Evolutionary conservation across 2,797 vertebrate genomes (phyloP).

Genomic region (Gobionotothen gibberifrons): DNA sequence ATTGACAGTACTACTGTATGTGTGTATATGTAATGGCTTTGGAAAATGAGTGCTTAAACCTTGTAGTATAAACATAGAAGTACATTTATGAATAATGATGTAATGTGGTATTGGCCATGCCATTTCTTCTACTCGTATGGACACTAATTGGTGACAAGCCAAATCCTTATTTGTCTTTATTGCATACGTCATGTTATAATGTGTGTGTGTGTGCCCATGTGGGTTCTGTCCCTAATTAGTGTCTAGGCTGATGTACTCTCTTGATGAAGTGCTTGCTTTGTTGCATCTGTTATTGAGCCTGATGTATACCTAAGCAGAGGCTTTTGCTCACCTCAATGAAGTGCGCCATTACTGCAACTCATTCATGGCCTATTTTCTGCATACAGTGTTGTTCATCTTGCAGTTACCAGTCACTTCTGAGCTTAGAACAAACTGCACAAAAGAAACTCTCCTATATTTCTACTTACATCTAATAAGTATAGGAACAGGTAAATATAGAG

Average conservation of each 20-base stretch:
- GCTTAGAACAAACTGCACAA: neutral
- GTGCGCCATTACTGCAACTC: neutral
- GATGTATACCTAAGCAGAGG: neutral
- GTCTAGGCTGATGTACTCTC: neutral
- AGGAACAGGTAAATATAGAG: neutral
- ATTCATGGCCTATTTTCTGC: neutral
- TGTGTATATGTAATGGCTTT: neutral
- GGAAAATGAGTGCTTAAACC: neutral
- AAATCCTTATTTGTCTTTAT: slow-evolving; percentile 8
- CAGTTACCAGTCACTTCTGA: neutral
- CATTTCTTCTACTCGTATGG: neutral
- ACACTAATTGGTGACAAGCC: neutral
- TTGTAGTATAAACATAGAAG: neutral
- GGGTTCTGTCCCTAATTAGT: slow-evolving; percentile 6
- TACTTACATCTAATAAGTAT: neutral
- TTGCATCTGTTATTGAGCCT: neutral
- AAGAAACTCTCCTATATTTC: neutral
- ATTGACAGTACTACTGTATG: neutral
- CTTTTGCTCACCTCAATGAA: neutral
- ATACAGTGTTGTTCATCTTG: neutral
- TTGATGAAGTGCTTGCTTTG: neutral
- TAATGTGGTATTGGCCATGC: neutral
- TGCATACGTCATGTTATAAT: neutral
- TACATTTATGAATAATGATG: neutral
- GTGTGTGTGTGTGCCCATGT: neutral